Evolutionary conservation across 35 echinoderm and acorn worm genomes (phyloP).

Genomic region (Holothuria glaberrima): DNA sequence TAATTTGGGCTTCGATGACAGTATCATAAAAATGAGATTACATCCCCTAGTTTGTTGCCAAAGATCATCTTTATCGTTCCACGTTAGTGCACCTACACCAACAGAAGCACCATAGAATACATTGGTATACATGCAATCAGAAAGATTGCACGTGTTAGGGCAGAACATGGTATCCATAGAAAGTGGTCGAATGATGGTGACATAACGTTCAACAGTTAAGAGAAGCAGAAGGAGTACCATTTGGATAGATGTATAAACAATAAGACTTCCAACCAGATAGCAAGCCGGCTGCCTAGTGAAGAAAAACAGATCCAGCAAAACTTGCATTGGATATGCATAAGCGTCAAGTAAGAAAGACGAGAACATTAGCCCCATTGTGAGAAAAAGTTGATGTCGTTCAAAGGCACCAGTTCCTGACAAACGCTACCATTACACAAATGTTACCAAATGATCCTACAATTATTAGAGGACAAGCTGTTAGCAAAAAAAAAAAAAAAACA

Average conservation of each 20-base stretch:
- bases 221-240: background rate
- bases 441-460: background rate
- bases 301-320: background rate
- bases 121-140: background rate
- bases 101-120: background rate
- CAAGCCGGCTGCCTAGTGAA: background rate
- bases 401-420: background rate
- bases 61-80: slow-evolving; percentile 13
- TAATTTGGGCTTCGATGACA: background rate
- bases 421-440: background rate
- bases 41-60: background rate
- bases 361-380: background rate
- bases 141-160: background rate
- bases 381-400: slow-evolving; percentile 8
- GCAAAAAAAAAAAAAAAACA: background rate
- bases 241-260: background rate
- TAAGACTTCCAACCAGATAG: background rate
- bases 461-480: background rate
- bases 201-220: background rate
- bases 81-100: background rate
- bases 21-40: slow-evolving; percentile 1
- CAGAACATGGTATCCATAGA: background rate
- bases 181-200: background rate
- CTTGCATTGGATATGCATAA: background rate
- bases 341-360: too few species aligned